Base-by-base conservation (phyloP, 2,113 vertebrate species). In the Nycticryphes semicollaris region DNA sequence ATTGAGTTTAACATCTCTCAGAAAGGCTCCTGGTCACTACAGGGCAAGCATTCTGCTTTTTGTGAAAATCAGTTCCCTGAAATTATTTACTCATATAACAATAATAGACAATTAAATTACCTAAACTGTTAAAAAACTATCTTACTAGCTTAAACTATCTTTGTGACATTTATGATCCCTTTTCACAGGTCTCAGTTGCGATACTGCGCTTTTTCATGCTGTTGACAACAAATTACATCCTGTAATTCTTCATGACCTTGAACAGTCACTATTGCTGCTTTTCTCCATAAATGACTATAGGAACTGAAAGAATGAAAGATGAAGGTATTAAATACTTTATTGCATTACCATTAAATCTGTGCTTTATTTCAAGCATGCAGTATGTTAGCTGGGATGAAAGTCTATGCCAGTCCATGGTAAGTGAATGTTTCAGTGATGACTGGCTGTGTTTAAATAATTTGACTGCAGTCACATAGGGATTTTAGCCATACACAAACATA, bases 11-110 rank as follows among this genome's bases (percentile, higher is more conserved):
- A 17, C 6, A 47, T 3, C 27, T 20, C n/a, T 27, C 13, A 9
- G 4, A 66, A 62, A 45, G 21, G 51, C 7, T 9, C 35, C 12
- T 28, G 12, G n/a, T 4, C 5, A 1, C 24, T n/a, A 3, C 0
- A 8, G 35, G 51, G n/a, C 20, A 48, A 63, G 7, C 48, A 54
- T 43, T 53, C 57, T 39, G 17, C 17, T 84, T 43, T 63, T 43
- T 28, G 20, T 20, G 69, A 27, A 27, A 43, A 63, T 4, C 23
- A 37, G 4, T 6, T 54, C 24, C 12, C 33, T 35, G 20, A 7
- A 62, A 60, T 33, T 2, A 59, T 41, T 82, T 6, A 6, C 41
- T 64, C 14, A 1, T 5, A 0, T 12, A 25, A 54, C 21, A 48
- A 27, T 20, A 53, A 6, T 1, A 23, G 1, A 20, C 10, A 47